Evolutionary conservation across 2,113 vertebrate species (phyloP), one percentile per base, ranked within the genome.

Genomic region (Chloropsis cyanopogon): DNA sequence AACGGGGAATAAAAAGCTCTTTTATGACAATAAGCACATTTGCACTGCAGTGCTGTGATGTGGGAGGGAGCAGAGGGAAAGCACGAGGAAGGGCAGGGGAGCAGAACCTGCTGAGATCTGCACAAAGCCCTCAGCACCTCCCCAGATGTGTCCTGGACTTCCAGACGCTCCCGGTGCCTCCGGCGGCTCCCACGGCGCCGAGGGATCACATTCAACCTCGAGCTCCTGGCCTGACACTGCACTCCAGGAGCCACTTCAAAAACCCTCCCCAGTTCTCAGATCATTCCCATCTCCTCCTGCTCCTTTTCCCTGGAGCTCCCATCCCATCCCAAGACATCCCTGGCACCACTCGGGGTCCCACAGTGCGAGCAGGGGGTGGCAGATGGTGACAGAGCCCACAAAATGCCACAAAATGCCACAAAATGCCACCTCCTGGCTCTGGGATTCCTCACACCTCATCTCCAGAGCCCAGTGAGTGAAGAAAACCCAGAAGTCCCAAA

Each of bases 311-410:
- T 28, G 19, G 0, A 0, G 16, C 12, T 83, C 75, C 21, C 33
- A 42, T 53, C 86, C 29, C 47, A 19, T 29, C 66, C 52, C 37
- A 10, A 4, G 35, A 5, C 41, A 23, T 1, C 17, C 0, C 0
- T 1, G n/a, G 68, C 4, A 11, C 17, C 22, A 0, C 25, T 23
- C 4, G 0, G 1, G 11, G 3, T 54, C 53, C 59, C 9, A 0
- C 24, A 47, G 2, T 0, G 8, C 2, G 9, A 29, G 54, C 33
- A 29, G 20, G 14, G 73, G 59, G n/a, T 1, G 2, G 11, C 22
- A 26, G 35, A 19, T 0, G 0, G 39, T 7, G 39, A 46, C 18
- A n/a, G 9, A 71, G 2, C 35, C 33, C 1, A 6, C 39, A 23
- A 10, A 50, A 56, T 9, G 49, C 6, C 82, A 54, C 35, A 37